Base-by-base conservation (phyloP, 2,888 invertebrate genomes). In the Aethes cnicana region DNA sequence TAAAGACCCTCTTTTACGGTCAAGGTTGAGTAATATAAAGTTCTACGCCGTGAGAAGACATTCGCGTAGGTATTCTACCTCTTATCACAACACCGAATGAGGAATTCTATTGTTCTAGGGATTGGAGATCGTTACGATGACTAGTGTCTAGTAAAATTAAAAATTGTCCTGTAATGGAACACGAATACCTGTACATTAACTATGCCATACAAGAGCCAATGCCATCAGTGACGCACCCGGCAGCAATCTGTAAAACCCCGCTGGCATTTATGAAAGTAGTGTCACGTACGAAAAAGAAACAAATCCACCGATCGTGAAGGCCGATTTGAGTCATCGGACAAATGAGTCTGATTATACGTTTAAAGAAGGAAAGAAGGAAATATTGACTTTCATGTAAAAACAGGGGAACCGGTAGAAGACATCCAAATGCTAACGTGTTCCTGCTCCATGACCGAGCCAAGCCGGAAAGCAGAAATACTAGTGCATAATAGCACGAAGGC, bases 1-100 rank as follows among this genome's bases (percentile, higher is more conserved):
- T 42, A 57, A 62, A 53, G 59, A 54, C 56, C 55, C 57, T 61
- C 66, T 70, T 81, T 74, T 80, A 79, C 73, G 78, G 83, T 81
- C 85, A 84, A 84, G 82, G 81, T 76, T 80, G 72, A 62, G 57
- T 69, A 62, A 68, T 62, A 63, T 56, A 49, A 48, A 54, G 58
- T 55, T 52, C 44, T 28, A 57, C 55, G 55, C 61, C 73, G 74
- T 79, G 74, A 72, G 78, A 77, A 73, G 66, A 57, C 56, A 68
- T 63, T 56, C 33, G 32, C 33, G 42, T n/a, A n/a, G n/a, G n/a
- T 42, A 33, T 62, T 63, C 58, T 64, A 59, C 55, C 54, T 54
- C 52, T 58, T 62, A 68, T 69, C 69, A 71, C 64, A 68, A 64
- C 68, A 54, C 47, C 36, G 60, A 55, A 42, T 44, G 53, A 64